phyloP scores from a whole-genome alignment of 2,113 vertebrate genomes.

The Sylvia atricapilla region DNA sequence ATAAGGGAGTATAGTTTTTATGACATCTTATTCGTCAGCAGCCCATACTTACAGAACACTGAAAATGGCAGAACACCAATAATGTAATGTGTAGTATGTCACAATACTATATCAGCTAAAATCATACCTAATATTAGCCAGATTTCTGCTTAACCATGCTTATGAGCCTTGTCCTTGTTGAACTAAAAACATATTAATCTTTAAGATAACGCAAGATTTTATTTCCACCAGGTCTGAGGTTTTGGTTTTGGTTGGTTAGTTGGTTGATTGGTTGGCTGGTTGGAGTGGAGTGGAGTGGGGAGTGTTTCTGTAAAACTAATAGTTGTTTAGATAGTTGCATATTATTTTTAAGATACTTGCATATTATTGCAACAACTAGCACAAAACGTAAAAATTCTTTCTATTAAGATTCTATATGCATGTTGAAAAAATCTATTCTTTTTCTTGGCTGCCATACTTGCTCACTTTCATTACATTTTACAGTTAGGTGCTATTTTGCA shows the following conservation, averaged over 20 bases:
- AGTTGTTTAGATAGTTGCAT: background rate
- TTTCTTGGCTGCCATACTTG: background rate
- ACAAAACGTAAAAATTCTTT: background rate
- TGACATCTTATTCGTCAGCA: background rate
- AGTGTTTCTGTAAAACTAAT: background rate
- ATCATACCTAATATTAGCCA: background rate
- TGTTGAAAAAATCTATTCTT: background rate
- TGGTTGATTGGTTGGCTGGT: too few relatives aligned
- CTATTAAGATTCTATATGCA: background rate
- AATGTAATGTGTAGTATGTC: background rate
- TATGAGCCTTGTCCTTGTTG: accelerated
- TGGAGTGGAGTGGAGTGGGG: background rate
- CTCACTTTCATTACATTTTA: background rate
- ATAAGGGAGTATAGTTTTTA: background rate
- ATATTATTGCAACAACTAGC: background rate
- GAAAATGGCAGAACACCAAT: background rate
- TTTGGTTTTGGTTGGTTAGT: background rate
- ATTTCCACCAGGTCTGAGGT: background rate
- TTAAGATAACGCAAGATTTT: background rate
- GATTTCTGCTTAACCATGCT: background rate
- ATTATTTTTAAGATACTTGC: background rate
- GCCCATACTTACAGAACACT: accelerated
- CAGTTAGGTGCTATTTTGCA: background rate
- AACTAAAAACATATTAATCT: background rate
- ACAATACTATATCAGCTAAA: background rate